Conservation (phyloP, 2,888 invertebrate species). For the Aplocera efformata region DNA sequence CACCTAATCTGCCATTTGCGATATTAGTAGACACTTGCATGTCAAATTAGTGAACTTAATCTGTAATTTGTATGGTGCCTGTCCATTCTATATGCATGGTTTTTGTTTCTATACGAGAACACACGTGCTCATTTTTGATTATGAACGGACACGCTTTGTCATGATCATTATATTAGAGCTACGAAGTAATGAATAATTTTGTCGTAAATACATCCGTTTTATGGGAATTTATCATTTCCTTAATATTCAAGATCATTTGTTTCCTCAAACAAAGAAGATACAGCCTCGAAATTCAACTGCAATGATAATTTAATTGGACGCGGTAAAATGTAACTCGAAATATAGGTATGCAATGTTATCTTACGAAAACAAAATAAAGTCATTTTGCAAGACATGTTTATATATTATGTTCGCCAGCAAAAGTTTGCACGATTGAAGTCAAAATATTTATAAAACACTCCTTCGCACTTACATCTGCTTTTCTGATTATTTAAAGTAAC, state of each 20-base stretch:
- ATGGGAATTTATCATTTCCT: conserved; percentile 19
- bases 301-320: conserved; percentile 24
- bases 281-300: conserved; percentile 15
- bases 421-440: conserved; percentile 41
- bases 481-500: conserved; percentile 39
- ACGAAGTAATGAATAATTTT: conserved; percentile 16
- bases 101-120: conserved; percentile 7
- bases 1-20: too few relatives aligned
- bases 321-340: conserved; percentile 15
- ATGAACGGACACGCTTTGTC: not conserved
- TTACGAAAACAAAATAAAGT: conserved; percentile 21
- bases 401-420: conserved; percentile 30
- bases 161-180: conserved; percentile 3
- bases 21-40: too few relatives aligned
- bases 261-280: conserved; percentile 26
- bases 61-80: too few relatives aligned
- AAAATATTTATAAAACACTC: conserved; percentile 61
- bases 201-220: conserved; percentile 25
- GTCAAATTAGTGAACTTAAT: too few relatives aligned
- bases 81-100: too few relatives aligned
- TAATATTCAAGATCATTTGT: conserved; percentile 14
- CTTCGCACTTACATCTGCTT: conserved; percentile 35
- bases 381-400: conserved; percentile 16
- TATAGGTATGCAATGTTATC: conserved; percentile 3
- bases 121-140: not conserved